phyloP scores from a whole-genome alignment of 1,140 invertebrate genomes.

The Pseudoatta argentina region DNA sequence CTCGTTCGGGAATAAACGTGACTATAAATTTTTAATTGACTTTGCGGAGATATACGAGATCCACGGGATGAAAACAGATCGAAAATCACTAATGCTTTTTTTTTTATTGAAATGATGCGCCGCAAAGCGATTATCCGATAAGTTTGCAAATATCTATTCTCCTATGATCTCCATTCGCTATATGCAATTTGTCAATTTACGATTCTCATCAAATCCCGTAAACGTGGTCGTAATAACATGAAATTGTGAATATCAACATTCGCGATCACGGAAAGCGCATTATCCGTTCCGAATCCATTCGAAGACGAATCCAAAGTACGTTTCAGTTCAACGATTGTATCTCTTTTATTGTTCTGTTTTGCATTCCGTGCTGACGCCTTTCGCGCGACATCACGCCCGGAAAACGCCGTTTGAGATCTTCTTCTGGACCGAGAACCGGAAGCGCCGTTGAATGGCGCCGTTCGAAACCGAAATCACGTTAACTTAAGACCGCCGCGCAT shows the following conservation, averaged over 20 bases:
- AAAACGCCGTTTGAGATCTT: constrained; percentile 61
- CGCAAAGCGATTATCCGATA: neutral
- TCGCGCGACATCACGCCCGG: constrained; percentile 23
- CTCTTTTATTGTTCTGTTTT: constrained; percentile 48
- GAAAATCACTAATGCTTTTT: neutral
- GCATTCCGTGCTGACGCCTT: constrained; percentile 36
- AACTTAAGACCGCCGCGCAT: constrained; percentile 65
- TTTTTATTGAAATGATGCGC: neutral
- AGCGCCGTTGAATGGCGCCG: constrained; percentile 69
- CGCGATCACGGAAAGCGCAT: constrained; percentile 43
- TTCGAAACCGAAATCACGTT: constrained; percentile 80
- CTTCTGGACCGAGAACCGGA: constrained; percentile 63
- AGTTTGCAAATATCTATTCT: constrained; percentile 4
- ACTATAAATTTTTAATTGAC: constrained; percentile 28
- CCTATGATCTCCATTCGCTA: neutral
- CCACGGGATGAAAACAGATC: neutral
- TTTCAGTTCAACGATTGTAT: neutral
- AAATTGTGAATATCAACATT: constrained; percentile 41
- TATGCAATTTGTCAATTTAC: constrained; percentile 25
- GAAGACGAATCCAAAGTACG: constrained; percentile 16
- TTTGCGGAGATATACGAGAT: neutral
- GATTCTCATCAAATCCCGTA: neutral
- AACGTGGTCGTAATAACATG: constrained; percentile 6
- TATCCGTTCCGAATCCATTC: constrained; percentile 26
- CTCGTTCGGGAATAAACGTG: neutral